A percentile compares a stretch with the other conserved stretches of the same genome.
Evolutionary conservation across 2,113 vertebrate genomes (phyloP).

Genomic region (Microcebus lehilahytsara): DNA sequence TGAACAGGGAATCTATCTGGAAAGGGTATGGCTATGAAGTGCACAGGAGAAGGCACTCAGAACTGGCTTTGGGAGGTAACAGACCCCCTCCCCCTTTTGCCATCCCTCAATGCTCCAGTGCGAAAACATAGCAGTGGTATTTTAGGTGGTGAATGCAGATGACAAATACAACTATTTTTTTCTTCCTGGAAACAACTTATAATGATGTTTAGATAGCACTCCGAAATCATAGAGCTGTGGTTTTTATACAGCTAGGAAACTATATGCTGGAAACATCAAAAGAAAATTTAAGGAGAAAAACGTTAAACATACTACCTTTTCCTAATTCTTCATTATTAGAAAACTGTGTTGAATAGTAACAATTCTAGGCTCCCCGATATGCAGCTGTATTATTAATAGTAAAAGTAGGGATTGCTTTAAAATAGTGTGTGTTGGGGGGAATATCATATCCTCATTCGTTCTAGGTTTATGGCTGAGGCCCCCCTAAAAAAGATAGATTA

Average conservation of each 20-base stretch:
- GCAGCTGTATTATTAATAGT: no score
- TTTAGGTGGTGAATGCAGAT: not conserved
- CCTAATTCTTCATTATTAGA: not conserved
- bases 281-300: conserved; percentile 14
- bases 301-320: not conserved
- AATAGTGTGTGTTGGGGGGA: not conserved
- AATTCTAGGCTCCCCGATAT: not conserved
- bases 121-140: not conserved
- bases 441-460: not conserved
- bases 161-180: not conserved
- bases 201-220: not conserved
- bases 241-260: not conserved
- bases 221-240: not conserved
- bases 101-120: no score
- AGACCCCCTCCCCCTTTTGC: not conserved
- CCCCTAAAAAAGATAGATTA: not conserved
- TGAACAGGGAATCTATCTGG: not conserved
- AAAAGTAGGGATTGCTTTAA: not conserved
- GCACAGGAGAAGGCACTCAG: not conserved
- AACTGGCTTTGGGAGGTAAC: not conserved
- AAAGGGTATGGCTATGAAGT: not conserved
- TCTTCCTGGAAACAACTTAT: not conserved
- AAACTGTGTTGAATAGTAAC: not conserved
- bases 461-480: not conserved
- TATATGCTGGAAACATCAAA: not conserved